phyloP scores from a whole-genome alignment of 2,113 vertebrate genomes.

The Struthio camelus region DNA sequence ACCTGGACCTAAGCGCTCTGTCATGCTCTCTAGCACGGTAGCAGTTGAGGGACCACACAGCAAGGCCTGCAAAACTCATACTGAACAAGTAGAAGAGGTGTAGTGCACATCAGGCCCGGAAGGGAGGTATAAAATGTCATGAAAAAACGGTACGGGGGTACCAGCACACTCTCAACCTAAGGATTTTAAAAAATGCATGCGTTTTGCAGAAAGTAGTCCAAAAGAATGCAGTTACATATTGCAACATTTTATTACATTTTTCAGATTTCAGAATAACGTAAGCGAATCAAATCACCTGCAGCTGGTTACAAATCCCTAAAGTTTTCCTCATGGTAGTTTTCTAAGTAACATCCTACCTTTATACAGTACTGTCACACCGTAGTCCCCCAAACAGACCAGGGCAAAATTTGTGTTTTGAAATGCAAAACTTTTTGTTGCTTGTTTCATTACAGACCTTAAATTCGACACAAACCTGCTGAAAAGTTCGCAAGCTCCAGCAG shows the following conservation, averaged over 20 bases:
- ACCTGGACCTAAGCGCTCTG: neutral
- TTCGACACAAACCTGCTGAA: neutral
- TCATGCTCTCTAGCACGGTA: no score
- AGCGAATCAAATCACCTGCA: neutral
- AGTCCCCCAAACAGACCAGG: neutral
- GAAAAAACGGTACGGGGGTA: neutral
- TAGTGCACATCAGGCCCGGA: neutral
- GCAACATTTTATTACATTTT: neutral
- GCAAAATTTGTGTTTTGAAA: neutral
- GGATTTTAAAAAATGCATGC: neutral
- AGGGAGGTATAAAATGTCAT: neutral
- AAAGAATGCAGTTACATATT: rapidly evolving
- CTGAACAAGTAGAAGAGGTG: neutral
- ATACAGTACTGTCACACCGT: neutral
- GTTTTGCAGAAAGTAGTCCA: neutral
- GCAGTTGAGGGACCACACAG: neutral
- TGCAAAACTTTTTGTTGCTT: neutral
- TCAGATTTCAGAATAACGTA: neutral
- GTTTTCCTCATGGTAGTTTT: neutral
- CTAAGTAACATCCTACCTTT: neutral
- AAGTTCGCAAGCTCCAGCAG: neutral
- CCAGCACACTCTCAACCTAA: neutral
- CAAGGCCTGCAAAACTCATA: neutral
- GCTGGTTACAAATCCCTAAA: neutral
- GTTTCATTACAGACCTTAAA: neutral